A percentile compares a stretch with the other conserved stretches of the same genome.
Conservation (phyloP, 1,140 invertebrate species). For the Caenorhabditis inopinata region DNA sequence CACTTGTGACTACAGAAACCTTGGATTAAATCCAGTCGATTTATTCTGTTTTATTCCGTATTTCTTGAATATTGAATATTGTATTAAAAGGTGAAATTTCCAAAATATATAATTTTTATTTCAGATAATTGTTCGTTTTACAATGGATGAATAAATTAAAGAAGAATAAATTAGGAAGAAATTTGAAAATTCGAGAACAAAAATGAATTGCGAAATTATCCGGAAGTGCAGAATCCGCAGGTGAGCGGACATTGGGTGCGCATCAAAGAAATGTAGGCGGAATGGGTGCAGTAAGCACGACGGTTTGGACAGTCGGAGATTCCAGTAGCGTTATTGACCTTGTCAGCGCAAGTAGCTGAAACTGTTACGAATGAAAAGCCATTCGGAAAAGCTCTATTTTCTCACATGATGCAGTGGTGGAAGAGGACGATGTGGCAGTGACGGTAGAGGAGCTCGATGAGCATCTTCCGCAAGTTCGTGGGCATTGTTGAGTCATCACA, state of each 20-base stretch:
- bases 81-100: too few relatives aligned
- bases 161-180: not conserved
- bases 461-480: slow-evolving; percentile 39
- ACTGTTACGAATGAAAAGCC: too few relatives aligned
- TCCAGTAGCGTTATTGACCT: not conserved
- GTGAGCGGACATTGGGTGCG: slow-evolving; percentile 26
- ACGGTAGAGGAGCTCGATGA: not conserved
- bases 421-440: not conserved
- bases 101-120: too few relatives aligned
- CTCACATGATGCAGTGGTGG: not conserved
- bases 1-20: too few relatives aligned
- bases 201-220: too few relatives aligned
- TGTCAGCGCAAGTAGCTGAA: slow-evolving; percentile 16
- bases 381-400: not conserved
- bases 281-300: not conserved
- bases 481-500: slow-evolving; percentile 38
- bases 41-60: too few relatives aligned
- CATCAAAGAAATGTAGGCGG: slow-evolving; percentile 19
- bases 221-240: slow-evolving; percentile 25
- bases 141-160: not conserved
- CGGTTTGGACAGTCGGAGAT: slow-evolving; percentile 27
- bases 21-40: too few relatives aligned
- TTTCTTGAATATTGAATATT: too few relatives aligned
- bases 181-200: not conserved
- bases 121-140: too few relatives aligned